phyloP scores from a whole-genome alignment of 2,888 invertebrate species.

The Aethes cnicana region DNA sequence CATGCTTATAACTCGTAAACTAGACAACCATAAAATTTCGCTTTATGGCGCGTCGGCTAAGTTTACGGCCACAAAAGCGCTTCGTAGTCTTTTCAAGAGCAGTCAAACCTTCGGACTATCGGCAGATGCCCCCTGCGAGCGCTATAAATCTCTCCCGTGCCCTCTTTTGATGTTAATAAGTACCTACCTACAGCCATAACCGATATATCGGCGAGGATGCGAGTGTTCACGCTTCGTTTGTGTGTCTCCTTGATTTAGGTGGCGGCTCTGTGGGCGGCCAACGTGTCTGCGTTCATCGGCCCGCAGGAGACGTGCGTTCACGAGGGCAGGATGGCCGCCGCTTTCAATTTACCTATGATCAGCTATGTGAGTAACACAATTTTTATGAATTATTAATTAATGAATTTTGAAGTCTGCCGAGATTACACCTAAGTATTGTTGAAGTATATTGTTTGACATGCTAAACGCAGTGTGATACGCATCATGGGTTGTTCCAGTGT shows the following conservation, averaged over 20 bases:
- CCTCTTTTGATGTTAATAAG: slow-evolving; percentile 28
- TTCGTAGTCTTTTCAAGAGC: slow-evolving; percentile 35
- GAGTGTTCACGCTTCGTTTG: slow-evolving; percentile 13
- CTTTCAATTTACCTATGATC: slow-evolving; percentile 97
- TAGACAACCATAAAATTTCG: slow-evolving; percentile 44
- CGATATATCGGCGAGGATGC: slow-evolving; percentile 14
- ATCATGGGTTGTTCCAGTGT: no score
- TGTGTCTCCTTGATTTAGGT: slow-evolving; percentile 72
- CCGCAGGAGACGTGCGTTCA: slow-evolving; percentile 92
- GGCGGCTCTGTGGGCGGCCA: slow-evolving; percentile 91
- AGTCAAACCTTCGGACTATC: slow-evolving; percentile 35
- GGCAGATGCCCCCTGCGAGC: slow-evolving; percentile 27
- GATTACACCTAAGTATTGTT: no score
- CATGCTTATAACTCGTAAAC: slow-evolving; percentile 44
- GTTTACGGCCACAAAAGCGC: slow-evolving; percentile 36
- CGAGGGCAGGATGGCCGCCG: slow-evolving; percentile 95
- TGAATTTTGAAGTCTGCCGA: no score
- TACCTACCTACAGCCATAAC: slow-evolving; percentile 13
- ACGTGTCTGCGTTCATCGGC: slow-evolving; percentile 94
- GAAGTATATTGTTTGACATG: no score
- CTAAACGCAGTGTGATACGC: no score
- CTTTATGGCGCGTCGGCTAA: slow-evolving; percentile 38
- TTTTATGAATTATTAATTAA: no score
- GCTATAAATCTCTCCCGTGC: slow-evolving; percentile 22
- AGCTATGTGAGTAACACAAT: slow-evolving; percentile 97